These are phyloP conservation scores for Todus mexicanus DNA, from an alignment of 2,797 vertebrate genomes.

Conservation along the genomic window DNA sequence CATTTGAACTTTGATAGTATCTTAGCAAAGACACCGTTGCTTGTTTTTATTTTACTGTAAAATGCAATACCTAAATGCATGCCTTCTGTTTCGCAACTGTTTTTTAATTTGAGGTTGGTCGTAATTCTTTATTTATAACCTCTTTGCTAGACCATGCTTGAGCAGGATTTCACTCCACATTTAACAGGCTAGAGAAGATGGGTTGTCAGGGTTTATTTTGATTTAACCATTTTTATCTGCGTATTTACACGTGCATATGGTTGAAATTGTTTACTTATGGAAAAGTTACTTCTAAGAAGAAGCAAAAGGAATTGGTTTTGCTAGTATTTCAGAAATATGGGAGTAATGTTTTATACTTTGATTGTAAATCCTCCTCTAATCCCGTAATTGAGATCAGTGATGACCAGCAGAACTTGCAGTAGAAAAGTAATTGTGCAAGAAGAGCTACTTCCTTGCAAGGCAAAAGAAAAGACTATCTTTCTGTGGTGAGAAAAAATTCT, in stretches of 20 bases:
- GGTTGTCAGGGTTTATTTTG: neutral
- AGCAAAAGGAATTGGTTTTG: neutral
- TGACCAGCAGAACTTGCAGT: neutral
- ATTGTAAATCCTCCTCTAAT: neutral
- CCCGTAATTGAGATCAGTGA: neutral
- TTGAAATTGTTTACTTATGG: neutral
- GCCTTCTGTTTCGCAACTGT: neutral
- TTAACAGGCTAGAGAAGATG: neutral
- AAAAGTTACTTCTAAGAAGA: neutral
- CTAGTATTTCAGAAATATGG: neutral
- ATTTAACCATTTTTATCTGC: neutral
- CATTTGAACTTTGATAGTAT: neutral
- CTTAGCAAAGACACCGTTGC: neutral
- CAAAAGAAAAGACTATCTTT: neutral
- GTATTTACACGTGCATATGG: neutral
- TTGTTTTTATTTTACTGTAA: neutral
- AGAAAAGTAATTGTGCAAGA: neutral
- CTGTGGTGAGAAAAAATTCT: neutral
- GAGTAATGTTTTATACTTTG: neutral
- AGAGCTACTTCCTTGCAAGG: constrained; percentile 5
- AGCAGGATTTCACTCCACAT: neutral
- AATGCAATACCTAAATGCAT: neutral
- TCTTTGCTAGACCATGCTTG: neutral
- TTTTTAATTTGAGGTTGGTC: neutral
- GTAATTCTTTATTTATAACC: neutral